phyloP scores from a whole-genome alignment of 1,140 invertebrate species.

The Diploscapter pachys region DNA sequence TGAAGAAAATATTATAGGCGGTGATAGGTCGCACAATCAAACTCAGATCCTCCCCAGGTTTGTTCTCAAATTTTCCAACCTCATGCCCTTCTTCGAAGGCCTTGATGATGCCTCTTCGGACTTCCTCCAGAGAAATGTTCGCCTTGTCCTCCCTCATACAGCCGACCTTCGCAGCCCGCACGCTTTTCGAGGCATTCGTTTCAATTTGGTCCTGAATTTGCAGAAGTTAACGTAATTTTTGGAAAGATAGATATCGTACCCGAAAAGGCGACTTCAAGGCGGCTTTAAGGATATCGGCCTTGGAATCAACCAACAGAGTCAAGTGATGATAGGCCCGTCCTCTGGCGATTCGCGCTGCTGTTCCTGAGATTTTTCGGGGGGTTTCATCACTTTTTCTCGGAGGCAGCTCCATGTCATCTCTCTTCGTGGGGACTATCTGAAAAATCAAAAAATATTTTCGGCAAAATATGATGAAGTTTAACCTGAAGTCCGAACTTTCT shows the following conservation, averaged over 20 bases:
- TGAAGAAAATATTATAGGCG: not conserved
- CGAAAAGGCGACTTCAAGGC: constrained; percentile 42
- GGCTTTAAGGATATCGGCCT: constrained; percentile 38
- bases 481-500: constrained; percentile 28
- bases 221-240: not conserved
- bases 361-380: constrained; percentile 51
- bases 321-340: constrained; percentile 55
- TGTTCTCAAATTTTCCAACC: constrained; percentile 1
- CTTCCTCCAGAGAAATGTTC: constrained; percentile 16
- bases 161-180: constrained; percentile 49
- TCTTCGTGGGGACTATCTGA: constrained; percentile 39
- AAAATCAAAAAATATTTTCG: too few species aligned
- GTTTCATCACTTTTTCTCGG: constrained; percentile 29
- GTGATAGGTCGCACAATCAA: not conserved
- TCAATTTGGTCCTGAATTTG: constrained; percentile 38
- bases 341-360: constrained; percentile 50
- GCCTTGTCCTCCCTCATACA: constrained; percentile 40
- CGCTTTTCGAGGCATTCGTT: constrained; percentile 53
- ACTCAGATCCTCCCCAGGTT: not conserved
- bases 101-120: constrained; percentile 32
- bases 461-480: not conserved
- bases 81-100: constrained; percentile 36
- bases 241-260: constrained; percentile 12
- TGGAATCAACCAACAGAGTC: constrained; percentile 47
- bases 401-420: constrained; percentile 52